Percentiles rank a stretch among this genome's conserved stretches.
These are phyloP conservation scores for Pygathrix nemaeus DNA, from an alignment of 2,113 vertebrate species.

Conservation along the genomic window DNA sequence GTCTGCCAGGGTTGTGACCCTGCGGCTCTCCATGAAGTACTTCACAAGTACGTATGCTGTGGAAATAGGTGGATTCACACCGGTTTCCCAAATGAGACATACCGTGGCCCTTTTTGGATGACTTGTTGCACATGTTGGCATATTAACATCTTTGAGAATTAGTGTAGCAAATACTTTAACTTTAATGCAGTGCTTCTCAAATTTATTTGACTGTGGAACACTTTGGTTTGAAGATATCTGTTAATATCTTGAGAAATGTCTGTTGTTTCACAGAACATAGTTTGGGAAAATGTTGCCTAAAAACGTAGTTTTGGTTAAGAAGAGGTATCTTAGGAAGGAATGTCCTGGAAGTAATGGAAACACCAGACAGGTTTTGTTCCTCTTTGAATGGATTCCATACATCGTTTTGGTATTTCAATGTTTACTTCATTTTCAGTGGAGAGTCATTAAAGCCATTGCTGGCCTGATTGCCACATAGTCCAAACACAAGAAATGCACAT, in stretches of 20 bases:
- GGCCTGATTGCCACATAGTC: not conserved
- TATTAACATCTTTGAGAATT: not conserved
- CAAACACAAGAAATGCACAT: not conserved
- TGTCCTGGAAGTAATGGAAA: conserved; percentile 32
- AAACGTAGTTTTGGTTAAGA: conserved; percentile 56
- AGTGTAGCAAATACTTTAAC: not conserved
- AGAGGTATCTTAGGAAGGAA: conserved; percentile 53
- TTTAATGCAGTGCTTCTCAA: not conserved
- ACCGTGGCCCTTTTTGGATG: not conserved
- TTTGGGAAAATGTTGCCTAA: conserved; percentile 33
- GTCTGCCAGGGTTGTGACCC: not conserved
- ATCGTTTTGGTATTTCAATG: not conserved
- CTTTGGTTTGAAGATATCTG: conserved; percentile 4
- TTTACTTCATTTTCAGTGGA: not conserved
- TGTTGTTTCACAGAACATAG: not conserved
- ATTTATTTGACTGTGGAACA: not conserved
- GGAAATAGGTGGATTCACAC: not conserved
- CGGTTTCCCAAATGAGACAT: not conserved
- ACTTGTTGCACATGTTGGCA: not conserved
- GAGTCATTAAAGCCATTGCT: not conserved
- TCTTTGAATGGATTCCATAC: not conserved
- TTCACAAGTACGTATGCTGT: not conserved
- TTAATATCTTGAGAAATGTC: conserved; percentile 34
- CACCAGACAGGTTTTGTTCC: not conserved
- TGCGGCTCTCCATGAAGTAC: not conserved